phyloP scores from a whole-genome alignment of 2,888 invertebrate genomes.

The Eristalis arbustorum region DNA sequence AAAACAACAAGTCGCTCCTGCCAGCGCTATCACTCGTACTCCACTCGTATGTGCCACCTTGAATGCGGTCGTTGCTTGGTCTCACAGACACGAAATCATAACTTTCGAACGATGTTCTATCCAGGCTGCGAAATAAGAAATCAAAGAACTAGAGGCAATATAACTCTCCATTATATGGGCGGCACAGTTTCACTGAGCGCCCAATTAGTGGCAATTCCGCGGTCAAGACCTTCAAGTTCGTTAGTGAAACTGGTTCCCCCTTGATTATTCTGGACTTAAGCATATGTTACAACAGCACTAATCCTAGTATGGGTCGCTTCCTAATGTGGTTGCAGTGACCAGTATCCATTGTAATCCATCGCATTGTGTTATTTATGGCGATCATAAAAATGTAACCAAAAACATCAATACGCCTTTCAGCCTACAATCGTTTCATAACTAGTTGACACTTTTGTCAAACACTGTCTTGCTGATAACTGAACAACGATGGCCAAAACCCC shows the following conservation, averaged over 20 bases:
- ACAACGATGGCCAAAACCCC: background rate
- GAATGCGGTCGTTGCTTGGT: too few species aligned
- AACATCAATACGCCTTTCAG: background rate
- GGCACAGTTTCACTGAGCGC: background rate
- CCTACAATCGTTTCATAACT: background rate
- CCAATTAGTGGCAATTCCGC: background rate
- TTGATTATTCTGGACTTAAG: background rate
- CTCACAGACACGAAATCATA: too few species aligned
- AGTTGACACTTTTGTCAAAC: conserved; percentile 9
- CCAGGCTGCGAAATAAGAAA: too few species aligned
- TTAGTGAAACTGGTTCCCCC: background rate
- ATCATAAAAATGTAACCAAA: conserved; percentile 13
- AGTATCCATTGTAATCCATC: background rate
- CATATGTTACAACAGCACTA: background rate
- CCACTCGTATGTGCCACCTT: too few species aligned
- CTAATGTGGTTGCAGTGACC: background rate
- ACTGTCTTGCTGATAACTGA: background rate
- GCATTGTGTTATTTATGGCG: background rate
- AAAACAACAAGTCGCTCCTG: too few species aligned
- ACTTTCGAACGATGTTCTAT: too few species aligned
- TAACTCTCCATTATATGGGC: background rate
- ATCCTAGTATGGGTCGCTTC: background rate
- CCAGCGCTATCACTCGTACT: too few species aligned
- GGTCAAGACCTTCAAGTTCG: background rate
- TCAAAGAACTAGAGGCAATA: background rate